Evolutionary conservation across 2,888 invertebrate species (phyloP).

Genomic region (Carpatolechia fugitivella): DNA sequence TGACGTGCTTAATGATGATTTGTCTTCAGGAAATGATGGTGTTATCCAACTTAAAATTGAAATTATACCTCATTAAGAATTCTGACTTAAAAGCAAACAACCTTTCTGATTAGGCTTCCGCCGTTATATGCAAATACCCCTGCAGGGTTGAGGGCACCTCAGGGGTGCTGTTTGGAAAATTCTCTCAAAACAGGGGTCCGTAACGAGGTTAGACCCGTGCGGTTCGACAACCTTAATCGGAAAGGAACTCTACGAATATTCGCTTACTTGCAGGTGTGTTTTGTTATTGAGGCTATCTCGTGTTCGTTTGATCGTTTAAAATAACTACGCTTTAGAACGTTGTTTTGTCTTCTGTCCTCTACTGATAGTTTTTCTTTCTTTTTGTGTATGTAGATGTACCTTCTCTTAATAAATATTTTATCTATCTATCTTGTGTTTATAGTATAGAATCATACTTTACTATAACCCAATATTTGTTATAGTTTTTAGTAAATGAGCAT

Average conservation of each 20-base stretch:
- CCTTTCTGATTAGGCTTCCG: conserved; percentile 50
- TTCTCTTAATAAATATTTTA: no score
- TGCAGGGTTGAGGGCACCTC: conserved; percentile 39
- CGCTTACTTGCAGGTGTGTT: background rate
- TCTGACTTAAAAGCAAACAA: conserved; percentile 22
- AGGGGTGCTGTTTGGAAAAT: conserved; percentile 54
- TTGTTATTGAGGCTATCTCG: background rate
- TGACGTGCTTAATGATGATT: background rate
- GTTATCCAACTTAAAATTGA: conserved; percentile 8
- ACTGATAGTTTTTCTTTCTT: no score
- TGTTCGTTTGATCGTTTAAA: background rate
- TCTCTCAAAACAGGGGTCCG: conserved; percentile 50
- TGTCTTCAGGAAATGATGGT: background rate
- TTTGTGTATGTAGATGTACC: no score
- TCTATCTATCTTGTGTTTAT: no score
- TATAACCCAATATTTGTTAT: no score
- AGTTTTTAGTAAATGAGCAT: no score
- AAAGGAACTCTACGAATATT: background rate
- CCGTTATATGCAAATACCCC: conserved; percentile 52
- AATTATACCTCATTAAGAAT: conserved; percentile 11
- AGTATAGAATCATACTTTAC: no score
- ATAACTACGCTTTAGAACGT: no score
- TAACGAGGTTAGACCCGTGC: conserved; percentile 41
- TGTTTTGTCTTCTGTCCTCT: no score
- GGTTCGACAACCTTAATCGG: background rate